These are phyloP conservation scores for Phaetusa simplex DNA, from an alignment of 2,113 vertebrate genomes.

Conservation along the genomic window DNA sequence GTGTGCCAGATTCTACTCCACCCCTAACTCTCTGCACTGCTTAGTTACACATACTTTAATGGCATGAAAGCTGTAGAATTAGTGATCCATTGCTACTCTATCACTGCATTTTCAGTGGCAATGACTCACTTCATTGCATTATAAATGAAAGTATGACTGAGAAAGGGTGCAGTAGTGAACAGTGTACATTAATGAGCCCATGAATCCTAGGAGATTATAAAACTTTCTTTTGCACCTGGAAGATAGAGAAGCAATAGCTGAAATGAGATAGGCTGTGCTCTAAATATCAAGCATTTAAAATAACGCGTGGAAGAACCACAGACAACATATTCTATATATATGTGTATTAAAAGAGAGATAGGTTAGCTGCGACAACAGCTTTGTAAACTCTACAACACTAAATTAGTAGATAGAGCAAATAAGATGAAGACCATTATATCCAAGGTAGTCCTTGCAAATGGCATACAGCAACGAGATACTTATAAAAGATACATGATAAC, in stretches of 20 bases:
- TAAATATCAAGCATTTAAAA: neutral
- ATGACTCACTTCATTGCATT: neutral
- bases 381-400: neutral
- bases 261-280: neutral
- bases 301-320: neutral
- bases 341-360: neutral
- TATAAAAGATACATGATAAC: neutral
- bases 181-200: neutral
- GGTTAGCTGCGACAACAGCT: neutral
- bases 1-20: slow-evolving; percentile 30
- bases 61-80: neutral
- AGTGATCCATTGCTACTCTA: neutral
- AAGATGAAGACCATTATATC: neutral
- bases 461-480: neutral
- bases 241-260: neutral
- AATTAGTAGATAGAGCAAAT: neutral
- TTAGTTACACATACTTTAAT: neutral
- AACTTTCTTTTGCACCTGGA: neutral
- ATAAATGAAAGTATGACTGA: neutral
- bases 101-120: neutral
- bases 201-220: neutral
- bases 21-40: neutral
- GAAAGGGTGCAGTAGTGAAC: neutral
- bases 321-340: neutral
- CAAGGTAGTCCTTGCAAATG: neutral